Base-by-base conservation (phyloP, 2,113 vertebrate species). In the Pollachius pollachius region DNA sequence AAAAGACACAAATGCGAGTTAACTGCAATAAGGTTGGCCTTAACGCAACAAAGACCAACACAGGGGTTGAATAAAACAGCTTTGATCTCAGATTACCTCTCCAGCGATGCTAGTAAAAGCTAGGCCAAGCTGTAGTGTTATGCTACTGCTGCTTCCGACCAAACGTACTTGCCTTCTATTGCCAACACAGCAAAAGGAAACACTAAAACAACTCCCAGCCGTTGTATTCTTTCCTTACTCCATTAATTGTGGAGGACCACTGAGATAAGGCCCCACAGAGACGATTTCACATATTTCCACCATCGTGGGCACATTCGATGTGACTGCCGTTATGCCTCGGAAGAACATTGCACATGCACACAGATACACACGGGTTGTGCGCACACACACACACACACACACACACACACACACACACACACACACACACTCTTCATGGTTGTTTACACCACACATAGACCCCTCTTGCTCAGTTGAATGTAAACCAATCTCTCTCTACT, bases 401-500 rank as follows among this genome's bases (percentile, higher is more conserved):
- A 62, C 61, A 25, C 61, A 25, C 60, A 62, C 60, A 62, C 60
- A 67, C 65, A 56, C 65, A 48, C 64, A 56, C 65, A 67, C 64
- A 19, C 64, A 23, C 27, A 74, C 15, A 58, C 41, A 60, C 58
- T 71, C 76, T 67, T 56, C 61, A 67, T 67, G 48, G 21, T 76
- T 72, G 21, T 76, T 71, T 71, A 59, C 21, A 7, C 25, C 21
- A 66, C 54, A 67, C 65, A 12, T 11, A 41, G 5, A 41, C 41
- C 41, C 12, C 41, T 63, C 64, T 21, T 71, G 61, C 70, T 69
- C 59, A 54, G 70, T 67, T n/a, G 64, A 15, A 68, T 65, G 54
- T n/a, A 63, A 74, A 68, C 52, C 70, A 68, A 74, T 83, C 11
- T 48, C 64, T 75, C 70, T 71, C 67, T 67, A 64, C 63, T 80